A percentile compares a stretch with the other conserved stretches of the same genome.
Evolutionary conservation across 2,797 vertebrate species (phyloP).

Genomic region (Phalanger gymnotis): DNA sequence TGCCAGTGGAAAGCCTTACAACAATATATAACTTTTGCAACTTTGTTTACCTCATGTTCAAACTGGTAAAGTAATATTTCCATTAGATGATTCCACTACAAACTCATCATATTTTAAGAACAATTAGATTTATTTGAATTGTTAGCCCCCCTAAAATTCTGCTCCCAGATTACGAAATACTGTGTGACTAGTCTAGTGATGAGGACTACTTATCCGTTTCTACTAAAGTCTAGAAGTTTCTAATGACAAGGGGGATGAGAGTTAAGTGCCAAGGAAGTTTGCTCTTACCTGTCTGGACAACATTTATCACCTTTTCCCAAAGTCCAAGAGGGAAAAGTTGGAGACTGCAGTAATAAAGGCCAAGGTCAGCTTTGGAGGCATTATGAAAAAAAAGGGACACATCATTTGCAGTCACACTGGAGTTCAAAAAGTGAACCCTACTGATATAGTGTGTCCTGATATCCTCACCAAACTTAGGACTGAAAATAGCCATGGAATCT

Average conservation of each 20-base stretch:
- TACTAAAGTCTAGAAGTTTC: not conserved
- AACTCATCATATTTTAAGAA: not conserved
- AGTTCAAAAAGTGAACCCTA: conserved; percentile 86
- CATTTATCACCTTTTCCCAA: conserved; percentile 85
- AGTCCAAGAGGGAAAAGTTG: conserved; percentile 86
- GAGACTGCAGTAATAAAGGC: conserved; percentile 87
- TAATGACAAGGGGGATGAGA: not conserved
- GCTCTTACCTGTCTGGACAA: conserved; percentile 87
- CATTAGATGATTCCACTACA: not conserved
- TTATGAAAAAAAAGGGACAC: conserved; percentile 87
- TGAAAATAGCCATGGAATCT: conserved; percentile 84
- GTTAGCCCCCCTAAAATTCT: not conserved
- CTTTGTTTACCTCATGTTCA: not conserved
- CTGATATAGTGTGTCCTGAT: conserved; percentile 78
- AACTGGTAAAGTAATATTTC: not conserved
- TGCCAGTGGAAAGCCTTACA: not conserved
- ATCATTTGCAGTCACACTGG: conserved; percentile 72
- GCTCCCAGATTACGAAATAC: not conserved
- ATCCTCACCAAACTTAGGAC: conserved; percentile 76
- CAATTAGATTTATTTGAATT: not conserved
- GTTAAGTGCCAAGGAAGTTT: not conserved
- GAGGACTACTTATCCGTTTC: not conserved
- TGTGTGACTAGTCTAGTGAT: not conserved
- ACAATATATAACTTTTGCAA: not conserved
- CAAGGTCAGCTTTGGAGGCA: conserved; percentile 85